Percentiles rank a stretch among this genome's conserved stretches.
Evolutionary conservation across 2,113 vertebrate genomes (phyloP).

Genomic region (Lepisosteus osseus): DNA sequence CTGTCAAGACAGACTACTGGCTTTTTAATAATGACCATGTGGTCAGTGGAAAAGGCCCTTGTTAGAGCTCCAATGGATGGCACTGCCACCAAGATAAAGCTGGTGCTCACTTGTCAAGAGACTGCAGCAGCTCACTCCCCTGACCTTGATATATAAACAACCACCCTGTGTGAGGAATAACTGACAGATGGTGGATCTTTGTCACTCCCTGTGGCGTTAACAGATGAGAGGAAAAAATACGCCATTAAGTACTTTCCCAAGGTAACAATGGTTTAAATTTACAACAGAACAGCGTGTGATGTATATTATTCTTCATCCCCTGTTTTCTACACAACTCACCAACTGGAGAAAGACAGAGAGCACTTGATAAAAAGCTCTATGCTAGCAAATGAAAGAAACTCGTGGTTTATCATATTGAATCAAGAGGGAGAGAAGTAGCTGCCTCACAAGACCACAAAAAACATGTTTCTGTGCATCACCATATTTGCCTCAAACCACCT

Average conservation of each 20-base stretch:
- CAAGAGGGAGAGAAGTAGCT: too few species aligned
- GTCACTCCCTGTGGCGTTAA: slow-evolving; percentile 54
- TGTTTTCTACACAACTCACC: too few species aligned
- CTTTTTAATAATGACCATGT: slow-evolving; percentile 59
- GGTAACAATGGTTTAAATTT: too few species aligned
- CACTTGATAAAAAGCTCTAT: too few species aligned
- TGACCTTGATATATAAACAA: slow-evolving; percentile 31
- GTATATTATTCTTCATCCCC: too few species aligned
- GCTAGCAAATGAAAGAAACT: too few species aligned
- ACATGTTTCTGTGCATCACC: too few species aligned
- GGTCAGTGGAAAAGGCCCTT: slow-evolving; percentile 37
- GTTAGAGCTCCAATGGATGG: slow-evolving; percentile 33
- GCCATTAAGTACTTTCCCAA: slow-evolving; percentile 17
- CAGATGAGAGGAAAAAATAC: slow-evolving; percentile 47
- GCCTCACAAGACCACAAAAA: too few species aligned
- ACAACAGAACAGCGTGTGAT: too few species aligned
- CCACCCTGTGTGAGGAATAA: slow-evolving; percentile 39
- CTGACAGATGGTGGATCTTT: slow-evolving; percentile 61
- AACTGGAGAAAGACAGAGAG: too few species aligned
- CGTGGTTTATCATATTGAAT: too few species aligned
- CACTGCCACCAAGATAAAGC: slow-evolving; percentile 19
- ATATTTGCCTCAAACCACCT: too few species aligned
- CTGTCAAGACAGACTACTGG: slow-evolving; percentile 11
- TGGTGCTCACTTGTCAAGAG: slow-evolving; percentile 28
- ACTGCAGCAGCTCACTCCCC: slow-evolving; percentile 20